phyloP scores from a whole-genome alignment of 2,797 vertebrate species.

The Crenuchus spilurus region DNA sequence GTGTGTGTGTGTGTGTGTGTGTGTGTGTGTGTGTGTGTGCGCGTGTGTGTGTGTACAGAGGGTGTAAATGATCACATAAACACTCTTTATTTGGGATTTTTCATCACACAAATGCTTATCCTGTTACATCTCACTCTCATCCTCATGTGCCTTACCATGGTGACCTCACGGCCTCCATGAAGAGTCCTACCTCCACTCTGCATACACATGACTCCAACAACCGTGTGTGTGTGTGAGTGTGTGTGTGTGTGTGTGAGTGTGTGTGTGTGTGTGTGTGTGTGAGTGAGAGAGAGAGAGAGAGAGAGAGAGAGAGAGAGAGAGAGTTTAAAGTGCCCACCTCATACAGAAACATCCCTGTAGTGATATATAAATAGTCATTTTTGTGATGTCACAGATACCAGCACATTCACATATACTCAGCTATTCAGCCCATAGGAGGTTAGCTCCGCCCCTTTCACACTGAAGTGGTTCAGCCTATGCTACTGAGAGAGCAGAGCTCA shows the following conservation, averaged over 20 bases:
- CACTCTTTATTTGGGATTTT: constrained; percentile 46
- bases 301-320: background rate
- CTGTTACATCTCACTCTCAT: constrained; percentile 41
- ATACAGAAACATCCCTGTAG: too few species aligned
- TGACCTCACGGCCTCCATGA: constrained; percentile 37
- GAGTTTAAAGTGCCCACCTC: too few species aligned
- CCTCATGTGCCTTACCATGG: constrained; percentile 53
- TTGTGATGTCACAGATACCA: too few species aligned
- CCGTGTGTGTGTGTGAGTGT: constrained; percentile 17
- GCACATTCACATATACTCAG: too few species aligned
- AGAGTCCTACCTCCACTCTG: constrained; percentile 21
- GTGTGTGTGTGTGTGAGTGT: constrained; percentile 18
- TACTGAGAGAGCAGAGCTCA: too few species aligned
- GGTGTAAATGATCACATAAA: constrained; percentile 30
- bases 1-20: constrained; percentile 33
- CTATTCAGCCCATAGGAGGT: too few species aligned
- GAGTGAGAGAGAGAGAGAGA: background rate
- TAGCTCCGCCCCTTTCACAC: too few species aligned
- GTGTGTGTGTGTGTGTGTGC: constrained; percentile 11
- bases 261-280: constrained; percentile 24
- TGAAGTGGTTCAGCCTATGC: too few species aligned
- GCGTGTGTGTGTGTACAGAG: constrained; percentile 39
- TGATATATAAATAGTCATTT: too few species aligned
- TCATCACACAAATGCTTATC: constrained; percentile 65
- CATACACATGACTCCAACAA: too few species aligned